Evolutionary conservation across 2,888 invertebrate genomes (phyloP), one percentile per base, ranked within the genome.

Genomic region (Laspeyria flexula): DNA sequence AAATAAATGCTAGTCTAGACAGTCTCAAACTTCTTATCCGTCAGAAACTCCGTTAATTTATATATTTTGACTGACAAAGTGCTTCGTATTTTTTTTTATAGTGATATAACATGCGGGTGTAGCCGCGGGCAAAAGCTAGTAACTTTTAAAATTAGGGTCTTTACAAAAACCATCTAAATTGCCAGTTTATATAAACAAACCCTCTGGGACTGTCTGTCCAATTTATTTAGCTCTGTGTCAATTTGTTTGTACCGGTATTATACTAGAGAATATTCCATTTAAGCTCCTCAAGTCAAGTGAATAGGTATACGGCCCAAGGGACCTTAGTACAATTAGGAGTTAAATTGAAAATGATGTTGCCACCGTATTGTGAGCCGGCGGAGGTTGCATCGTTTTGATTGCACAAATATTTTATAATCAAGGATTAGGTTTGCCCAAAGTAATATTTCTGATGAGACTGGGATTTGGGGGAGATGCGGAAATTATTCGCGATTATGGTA

Each of bases 311-410:
- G 51, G 44, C 82, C 67, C 77, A 27, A 35, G 81, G 73, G 81
- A 68, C 46, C 27, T 40, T 51, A 57, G 72, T 57, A 78, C 76
- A 84, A 85, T 86, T 81, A 82, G 75, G 77, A 71, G 75, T 73
- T 76, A 82, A 86, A 86, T 86, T 85, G 83, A 84, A 86, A 82
- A 83, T 81, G 79, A 82, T 79, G 77, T 77, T 69, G 69, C 71
- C 60, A 65, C 66, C 65, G 65, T 61, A 66, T 65, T 65, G 49
- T 56, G 34, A 31, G 31, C 34, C 57, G 52, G 27, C 29, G 5
- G n/a, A n/a, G n/a, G 41, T 52, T 58, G 61, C 64, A 64, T 11
- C 40, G 35, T 56, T 58, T 50, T 52, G 51, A 68, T 66, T 71
- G 60, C 59, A 58, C 45, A 55, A 55, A 63, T 62, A 60, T 62